phyloP scores from a whole-genome alignment of 2,888 invertebrate species.

The Smittia aterrima region DNA sequence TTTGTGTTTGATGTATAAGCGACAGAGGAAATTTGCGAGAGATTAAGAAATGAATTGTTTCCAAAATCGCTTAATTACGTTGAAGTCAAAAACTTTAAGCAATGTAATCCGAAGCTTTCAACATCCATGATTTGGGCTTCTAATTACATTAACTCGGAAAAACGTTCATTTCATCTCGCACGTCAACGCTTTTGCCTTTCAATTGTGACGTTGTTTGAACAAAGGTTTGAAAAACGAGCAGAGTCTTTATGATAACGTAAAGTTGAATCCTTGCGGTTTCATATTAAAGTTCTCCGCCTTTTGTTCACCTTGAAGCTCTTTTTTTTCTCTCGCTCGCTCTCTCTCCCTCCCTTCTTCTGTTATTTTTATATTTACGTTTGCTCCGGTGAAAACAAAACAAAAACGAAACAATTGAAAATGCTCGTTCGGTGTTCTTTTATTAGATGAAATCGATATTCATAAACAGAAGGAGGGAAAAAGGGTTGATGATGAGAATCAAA shows the following conservation, averaged over 20 bases:
- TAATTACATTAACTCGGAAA: too few species aligned
- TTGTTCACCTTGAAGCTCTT: conserved; percentile 42
- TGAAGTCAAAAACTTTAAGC: too few species aligned
- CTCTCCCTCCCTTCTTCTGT: conserved; percentile 51
- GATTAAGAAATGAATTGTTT: not conserved
- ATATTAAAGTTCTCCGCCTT: conserved; percentile 39
- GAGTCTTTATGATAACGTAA: conserved; percentile 24
- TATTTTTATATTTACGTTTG: conserved; percentile 45
- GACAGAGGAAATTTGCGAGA: not conserved
- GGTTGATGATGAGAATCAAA: too few species aligned
- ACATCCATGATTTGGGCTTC: too few species aligned
- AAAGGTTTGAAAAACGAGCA: not conserved
- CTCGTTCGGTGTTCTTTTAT: conserved; percentile 4
- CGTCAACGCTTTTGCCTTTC: not conserved
- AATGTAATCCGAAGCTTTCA: not conserved
- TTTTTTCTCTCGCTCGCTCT: conserved; percentile 36
- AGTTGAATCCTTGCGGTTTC: conserved; percentile 39
- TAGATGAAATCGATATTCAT: conserved; percentile 16
- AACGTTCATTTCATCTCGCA: too few species aligned
- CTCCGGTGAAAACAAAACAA: conserved; percentile 60
- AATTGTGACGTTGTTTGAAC: conserved; percentile 6
- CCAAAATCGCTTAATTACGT: too few species aligned
- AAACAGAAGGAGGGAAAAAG: not conserved
- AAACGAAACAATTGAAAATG: conserved; percentile 51
- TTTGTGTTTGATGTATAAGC: conserved; percentile 37